Evolutionary conservation across 2,888 invertebrate species (phyloP), one percentile per base, ranked within the genome.

Genomic region (Limnephilus marmoratus): DNA sequence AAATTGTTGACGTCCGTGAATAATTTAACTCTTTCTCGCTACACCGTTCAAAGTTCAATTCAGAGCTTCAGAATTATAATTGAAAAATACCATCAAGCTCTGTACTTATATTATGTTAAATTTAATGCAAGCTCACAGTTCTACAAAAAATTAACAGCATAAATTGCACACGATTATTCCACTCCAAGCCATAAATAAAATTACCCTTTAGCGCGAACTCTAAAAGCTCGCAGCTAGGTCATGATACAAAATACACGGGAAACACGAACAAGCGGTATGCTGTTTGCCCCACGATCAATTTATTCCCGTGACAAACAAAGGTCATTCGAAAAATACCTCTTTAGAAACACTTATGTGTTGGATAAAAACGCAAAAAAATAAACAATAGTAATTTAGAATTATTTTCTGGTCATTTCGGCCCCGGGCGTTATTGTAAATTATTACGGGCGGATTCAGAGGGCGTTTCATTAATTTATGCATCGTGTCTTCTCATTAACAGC

Each of bases 381-480:
- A 37, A 37, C 49, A 41, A 86, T 41, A 12, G 49, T 86, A 86
- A 49, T 86, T 86, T 29, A 24, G 45, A 18, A 49, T 24, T 68
- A 68, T 68, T 68, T 68, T 68, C 49, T 29, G 49, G 81, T 29
- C 37, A 45, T 18, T 80, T 12, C 85, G 85, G 29, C 37, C 37
- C 90, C 31, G 24, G 80, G 24, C 80, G 41, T 80, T 53, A 90
- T 90, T 81, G 90, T n/a, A 81, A 90, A 90, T 45, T 82, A 81
- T 81, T 90, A 29, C 45, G 13, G 37, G 81, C 24, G 68, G n/a
- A n/a, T 68, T 68, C 7, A n/a, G 90, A 37, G 41, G 81, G 41
- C 24, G 81, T 81, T 90, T 81, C 90, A 31, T 85, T 82, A 90
- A 81, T 90, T 85, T 90, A 86, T 86, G 86, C 86, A 49, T 24